A percentile compares a stretch with the other conserved stretches of the same genome.
Evolutionary conservation across 2,888 invertebrate genomes (phyloP).

Genomic region (Tinea pellionella): DNA sequence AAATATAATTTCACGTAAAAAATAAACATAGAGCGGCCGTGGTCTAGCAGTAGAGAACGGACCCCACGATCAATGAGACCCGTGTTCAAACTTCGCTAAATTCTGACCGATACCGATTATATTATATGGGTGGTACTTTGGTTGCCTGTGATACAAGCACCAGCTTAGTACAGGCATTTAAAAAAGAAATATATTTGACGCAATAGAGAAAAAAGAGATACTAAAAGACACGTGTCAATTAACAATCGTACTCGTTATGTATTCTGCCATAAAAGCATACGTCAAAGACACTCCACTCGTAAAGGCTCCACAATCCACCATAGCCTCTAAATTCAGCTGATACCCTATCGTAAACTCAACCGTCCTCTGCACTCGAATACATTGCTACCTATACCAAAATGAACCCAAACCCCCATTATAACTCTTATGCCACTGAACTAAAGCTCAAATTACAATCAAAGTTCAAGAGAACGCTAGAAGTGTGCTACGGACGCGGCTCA

Average conservation of each 20-base stretch:
- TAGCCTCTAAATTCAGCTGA: conserved; percentile 12
- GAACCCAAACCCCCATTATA: neutral
- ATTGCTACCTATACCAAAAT: neutral
- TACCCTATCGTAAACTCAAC: conserved; percentile 13
- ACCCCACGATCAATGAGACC: too few species aligned
- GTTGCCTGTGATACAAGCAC: too few species aligned
- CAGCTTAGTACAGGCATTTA: too few species aligned
- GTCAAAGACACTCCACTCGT: conserved; percentile 6
- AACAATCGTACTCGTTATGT: neutral
- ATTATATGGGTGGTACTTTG: too few species aligned
- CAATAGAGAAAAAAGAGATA: neutral
- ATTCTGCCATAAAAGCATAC: neutral
- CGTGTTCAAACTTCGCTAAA: too few species aligned
- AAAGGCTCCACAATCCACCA: conserved; percentile 2
- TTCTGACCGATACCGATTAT: too few species aligned
- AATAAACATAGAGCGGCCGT: too few species aligned
- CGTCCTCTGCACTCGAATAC: conserved; percentile 9
- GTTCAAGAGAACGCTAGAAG: neutral
- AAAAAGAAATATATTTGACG: neutral
- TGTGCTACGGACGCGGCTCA: neutral
- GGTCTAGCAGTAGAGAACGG: too few species aligned
- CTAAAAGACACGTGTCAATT: neutral
- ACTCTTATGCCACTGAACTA: neutral
- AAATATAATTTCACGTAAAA: too few species aligned
- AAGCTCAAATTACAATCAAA: neutral